Evolutionary conservation across 2,113 vertebrate species (phyloP).

Genomic region (Atherinomorus stipes): DNA sequence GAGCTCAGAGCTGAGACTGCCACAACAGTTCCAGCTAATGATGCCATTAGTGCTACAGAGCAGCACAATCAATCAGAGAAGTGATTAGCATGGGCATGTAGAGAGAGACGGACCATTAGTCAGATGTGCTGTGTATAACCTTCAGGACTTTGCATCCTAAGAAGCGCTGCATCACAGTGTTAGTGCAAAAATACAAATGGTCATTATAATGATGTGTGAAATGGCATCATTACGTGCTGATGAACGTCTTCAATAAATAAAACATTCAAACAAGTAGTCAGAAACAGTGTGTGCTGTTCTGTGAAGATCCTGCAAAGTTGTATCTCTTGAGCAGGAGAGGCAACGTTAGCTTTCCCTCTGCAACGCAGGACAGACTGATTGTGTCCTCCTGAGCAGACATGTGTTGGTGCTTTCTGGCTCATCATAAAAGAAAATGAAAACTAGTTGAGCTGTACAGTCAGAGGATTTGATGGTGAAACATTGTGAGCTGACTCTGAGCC

Average conservation of each 20-base stretch:
- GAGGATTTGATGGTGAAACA: neutral
- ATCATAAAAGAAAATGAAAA: neutral
- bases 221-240: neutral
- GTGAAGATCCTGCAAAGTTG: neutral
- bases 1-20: constrained; percentile 58
- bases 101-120: constrained; percentile 72
- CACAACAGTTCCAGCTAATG: constrained; percentile 75
- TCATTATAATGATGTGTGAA: constrained; percentile 15
- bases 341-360: neutral
- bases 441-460: neutral
- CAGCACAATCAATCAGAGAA: constrained; percentile 75
- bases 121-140: constrained; percentile 67
- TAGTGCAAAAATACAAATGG: constrained; percentile 20
- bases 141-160: constrained; percentile 49
- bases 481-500: constrained; percentile 24
- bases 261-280: neutral
- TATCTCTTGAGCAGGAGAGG: neutral
- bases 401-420: neutral
- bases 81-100: constrained; percentile 78
- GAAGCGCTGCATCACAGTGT: neutral
- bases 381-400: constrained; percentile 4
- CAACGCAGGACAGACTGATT: constrained; percentile 3
- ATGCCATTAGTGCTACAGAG: constrained; percentile 75
- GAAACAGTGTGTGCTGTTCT: neutral
- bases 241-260: neutral